Conservation (phyloP, 2,797 vertebrate species). For the Chiroxiphia lanceolata region DNA sequence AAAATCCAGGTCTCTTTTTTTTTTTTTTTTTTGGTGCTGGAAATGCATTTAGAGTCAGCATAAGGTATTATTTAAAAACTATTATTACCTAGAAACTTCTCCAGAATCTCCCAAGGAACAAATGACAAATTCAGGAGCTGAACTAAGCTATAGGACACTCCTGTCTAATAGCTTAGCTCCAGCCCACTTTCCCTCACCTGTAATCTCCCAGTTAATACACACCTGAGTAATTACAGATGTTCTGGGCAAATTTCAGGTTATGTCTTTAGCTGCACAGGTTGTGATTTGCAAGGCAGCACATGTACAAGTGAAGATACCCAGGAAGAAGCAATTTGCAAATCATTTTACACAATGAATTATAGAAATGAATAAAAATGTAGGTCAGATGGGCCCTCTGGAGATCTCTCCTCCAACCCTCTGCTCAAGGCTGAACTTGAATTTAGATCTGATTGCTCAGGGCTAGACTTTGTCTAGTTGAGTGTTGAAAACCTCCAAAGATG, state of each 20-base stretch:
- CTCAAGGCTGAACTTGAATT: not conserved
- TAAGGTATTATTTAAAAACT: not conserved
- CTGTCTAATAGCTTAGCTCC: not conserved
- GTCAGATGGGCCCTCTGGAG: not conserved
- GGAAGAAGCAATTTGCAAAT: not conserved
- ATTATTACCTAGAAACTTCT: not conserved
- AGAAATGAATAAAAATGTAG: not conserved
- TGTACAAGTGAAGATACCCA: not conserved
- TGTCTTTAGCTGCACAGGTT: not conserved
- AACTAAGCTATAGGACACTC: not conserved
- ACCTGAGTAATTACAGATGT: not conserved
- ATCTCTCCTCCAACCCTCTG: not conserved
- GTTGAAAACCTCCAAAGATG: not conserved
- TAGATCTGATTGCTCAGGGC: not conserved
- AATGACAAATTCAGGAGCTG: not conserved
- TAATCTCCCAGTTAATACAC: not conserved
- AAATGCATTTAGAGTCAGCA: not conserved
- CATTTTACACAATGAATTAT: not conserved
- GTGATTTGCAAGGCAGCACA: not conserved
- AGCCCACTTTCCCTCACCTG: not conserved
- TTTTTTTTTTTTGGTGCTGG: not conserved
- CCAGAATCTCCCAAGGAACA: not conserved
- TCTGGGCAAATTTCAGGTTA: not conserved
- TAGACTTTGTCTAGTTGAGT: not conserved
- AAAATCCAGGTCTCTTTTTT: not conserved